phyloP scores from a whole-genome alignment of 2,888 invertebrate species.

The Prenolepis imparis region DNA sequence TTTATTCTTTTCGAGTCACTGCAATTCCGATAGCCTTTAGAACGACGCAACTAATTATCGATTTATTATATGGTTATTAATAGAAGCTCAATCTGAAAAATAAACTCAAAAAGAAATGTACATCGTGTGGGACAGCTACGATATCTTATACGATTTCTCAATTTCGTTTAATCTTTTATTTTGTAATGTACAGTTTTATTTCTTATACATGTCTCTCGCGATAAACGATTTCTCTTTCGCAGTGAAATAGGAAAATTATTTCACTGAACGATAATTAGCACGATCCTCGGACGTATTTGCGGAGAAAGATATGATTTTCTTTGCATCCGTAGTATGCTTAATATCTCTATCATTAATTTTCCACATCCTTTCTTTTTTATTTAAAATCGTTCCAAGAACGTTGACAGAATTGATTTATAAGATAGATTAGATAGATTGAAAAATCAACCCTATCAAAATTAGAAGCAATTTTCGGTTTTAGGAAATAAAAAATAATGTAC shows the following conservation, averaged over 20 bases:
- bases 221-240: background rate
- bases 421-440: background rate
- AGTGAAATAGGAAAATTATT: background rate
- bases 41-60: conserved; percentile 22
- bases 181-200: background rate
- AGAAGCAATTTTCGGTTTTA: background rate
- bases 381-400: too few relatives aligned
- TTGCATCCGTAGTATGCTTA: background rate
- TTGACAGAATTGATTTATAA: too few relatives aligned
- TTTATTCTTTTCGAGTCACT: background rate
- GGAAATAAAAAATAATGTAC: background rate
- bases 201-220: background rate
- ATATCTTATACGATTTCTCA: background rate
- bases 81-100: conserved; percentile 32
- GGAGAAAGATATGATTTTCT: background rate
- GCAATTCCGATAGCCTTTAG: background rate
- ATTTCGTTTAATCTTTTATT: background rate
- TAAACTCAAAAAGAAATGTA: conserved; percentile 35
- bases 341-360: background rate
- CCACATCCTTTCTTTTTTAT: background rate
- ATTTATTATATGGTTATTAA: conserved; percentile 48
- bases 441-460: background rate
- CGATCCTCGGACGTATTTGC: background rate
- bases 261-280: background rate
- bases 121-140: conserved; percentile 44